Base-by-base conservation (phyloP, 2,888 invertebrate species). In the Heliconius aoede region DNA sequence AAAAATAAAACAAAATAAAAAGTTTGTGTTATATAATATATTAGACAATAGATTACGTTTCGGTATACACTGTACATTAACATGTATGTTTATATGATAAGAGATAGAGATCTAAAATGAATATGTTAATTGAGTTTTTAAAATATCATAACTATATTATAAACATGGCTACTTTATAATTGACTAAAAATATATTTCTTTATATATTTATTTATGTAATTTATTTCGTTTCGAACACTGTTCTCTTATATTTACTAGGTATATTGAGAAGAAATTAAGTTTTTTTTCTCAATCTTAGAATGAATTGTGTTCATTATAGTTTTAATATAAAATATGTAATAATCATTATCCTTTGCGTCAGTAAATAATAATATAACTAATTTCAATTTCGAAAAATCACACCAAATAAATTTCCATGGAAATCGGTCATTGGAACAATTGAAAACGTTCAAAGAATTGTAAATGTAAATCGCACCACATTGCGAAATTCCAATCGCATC, bases 391-490 rank as follows among this genome's bases (percentile, higher is more conserved):
- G 9, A 26, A 24, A 60, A 13, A 58, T 13, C n/a, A 24, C 0
- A 13, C 4, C 1, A 13, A 58, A 60, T 26, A 68, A 51, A 24
- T 40, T 15, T 36, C n/a, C 4, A 21, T 46, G 1, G 30, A 69
- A 51, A n/a, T 30, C 69, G 69, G 51, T 69, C 30, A 69, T n/a
- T 28, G 28, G 69, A 55, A 69, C 69, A 51, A 69, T 32, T 15
- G 51, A 55, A 4, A 30, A 69, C 68, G 68, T 7, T 51, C 3
- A 30, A 21, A 46, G 68, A 68, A 68, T 68, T 51, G 21, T 51
- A 9, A 67, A 67, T 46, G 28, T 67, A 13, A 68, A 51, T 46
- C 5, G 28, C 13, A 46, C 1, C 3, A 15, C 4, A n/a, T n/a
- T 55, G 51, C 69, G 69, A 55, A 55, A 69, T 69, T 30, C 21